A percentile compares a stretch with the other conserved stretches of the same genome.
phyloP scores from a whole-genome alignment of 2,113 vertebrate genomes.

The Microtus ochrogaster region DNA sequence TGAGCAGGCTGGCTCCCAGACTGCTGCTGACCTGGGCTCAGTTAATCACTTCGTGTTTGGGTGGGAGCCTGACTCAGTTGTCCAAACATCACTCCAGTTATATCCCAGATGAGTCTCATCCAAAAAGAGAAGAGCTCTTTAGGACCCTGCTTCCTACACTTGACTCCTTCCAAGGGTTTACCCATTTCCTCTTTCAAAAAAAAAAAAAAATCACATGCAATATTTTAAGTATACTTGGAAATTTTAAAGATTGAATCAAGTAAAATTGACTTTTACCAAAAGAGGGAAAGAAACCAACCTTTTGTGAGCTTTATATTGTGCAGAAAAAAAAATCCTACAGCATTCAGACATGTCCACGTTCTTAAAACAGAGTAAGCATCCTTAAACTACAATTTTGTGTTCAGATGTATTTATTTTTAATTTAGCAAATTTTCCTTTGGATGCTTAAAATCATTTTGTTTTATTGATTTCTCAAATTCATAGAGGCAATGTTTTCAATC shows the following conservation, averaged over 20 bases:
- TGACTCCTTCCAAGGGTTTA: background rate
- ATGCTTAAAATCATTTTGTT: conserved; percentile 12
- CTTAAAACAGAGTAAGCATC: background rate
- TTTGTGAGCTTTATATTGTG: background rate
- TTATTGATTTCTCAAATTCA: conserved; percentile 38
- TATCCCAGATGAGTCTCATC: conserved; percentile 66
- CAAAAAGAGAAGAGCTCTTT: conserved; percentile 32
- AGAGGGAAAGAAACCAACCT: background rate
- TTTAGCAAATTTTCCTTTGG: background rate
- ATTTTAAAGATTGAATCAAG: background rate
- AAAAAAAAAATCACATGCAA: background rate
- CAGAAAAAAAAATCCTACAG: background rate
- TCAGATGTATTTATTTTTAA: conserved; percentile 1
- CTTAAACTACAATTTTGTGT: background rate
- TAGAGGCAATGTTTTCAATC: background rate
- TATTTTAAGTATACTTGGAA: background rate
- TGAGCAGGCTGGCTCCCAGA: conserved; percentile 75
- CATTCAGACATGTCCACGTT: background rate
- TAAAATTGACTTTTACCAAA: conserved; percentile 30
- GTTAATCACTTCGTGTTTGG: conserved; percentile 84
- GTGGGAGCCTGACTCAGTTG: conserved; percentile 74
- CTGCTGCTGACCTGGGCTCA: conserved; percentile 80
- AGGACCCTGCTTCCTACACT: background rate
- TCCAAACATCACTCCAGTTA: conserved; percentile 56
- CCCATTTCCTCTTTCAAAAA: background rate